These are phyloP conservation scores for Fragum whitleyi DNA, from an alignment of 2,888 invertebrate genomes.

Conservation along the genomic window DNA sequence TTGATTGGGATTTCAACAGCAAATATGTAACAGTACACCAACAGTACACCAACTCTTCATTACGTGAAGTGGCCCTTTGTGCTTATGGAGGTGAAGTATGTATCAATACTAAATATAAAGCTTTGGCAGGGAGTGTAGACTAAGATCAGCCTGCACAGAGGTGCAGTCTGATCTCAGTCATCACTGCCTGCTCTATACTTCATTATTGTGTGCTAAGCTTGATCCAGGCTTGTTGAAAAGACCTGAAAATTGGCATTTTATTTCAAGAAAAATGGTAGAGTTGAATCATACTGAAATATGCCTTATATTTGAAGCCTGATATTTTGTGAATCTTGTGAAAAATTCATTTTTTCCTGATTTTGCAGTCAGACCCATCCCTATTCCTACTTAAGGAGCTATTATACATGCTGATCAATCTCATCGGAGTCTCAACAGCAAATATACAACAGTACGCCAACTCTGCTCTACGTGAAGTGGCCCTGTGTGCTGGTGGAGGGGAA, in stretches of 20 bases:
- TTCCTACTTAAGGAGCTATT: conserved; percentile 94
- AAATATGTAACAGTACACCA: conserved; percentile 89
- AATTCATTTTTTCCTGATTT: too few relatives aligned
- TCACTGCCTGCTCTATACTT: too few relatives aligned
- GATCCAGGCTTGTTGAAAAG: too few relatives aligned
- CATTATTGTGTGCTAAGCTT: too few relatives aligned
- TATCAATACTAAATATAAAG: conserved; percentile 88
- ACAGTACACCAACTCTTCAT: conserved; percentile 91
- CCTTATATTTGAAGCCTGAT: too few relatives aligned
- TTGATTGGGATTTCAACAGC: conserved; percentile 75
- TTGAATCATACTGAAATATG: too few relatives aligned
- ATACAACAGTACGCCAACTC: conserved; percentile 91
- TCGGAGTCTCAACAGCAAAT: conserved; percentile 73
- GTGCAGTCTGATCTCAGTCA: too few relatives aligned
- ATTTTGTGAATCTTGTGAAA: too few relatives aligned
- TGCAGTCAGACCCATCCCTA: conserved; percentile 90
- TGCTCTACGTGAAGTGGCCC: conserved; percentile 93
- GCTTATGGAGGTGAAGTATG: conserved; percentile 90
- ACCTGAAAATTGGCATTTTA: too few relatives aligned
- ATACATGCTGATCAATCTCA: conserved; percentile 88
- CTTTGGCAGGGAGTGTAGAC: too few relatives aligned
- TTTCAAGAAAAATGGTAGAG: too few relatives aligned
- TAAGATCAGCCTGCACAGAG: conserved; percentile 89
- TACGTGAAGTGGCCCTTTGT: conserved; percentile 92
- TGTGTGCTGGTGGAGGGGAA: conserved; percentile 89